Conservation (phyloP, 2,797 vertebrate species). For the Okamejei kenojei region DNA sequence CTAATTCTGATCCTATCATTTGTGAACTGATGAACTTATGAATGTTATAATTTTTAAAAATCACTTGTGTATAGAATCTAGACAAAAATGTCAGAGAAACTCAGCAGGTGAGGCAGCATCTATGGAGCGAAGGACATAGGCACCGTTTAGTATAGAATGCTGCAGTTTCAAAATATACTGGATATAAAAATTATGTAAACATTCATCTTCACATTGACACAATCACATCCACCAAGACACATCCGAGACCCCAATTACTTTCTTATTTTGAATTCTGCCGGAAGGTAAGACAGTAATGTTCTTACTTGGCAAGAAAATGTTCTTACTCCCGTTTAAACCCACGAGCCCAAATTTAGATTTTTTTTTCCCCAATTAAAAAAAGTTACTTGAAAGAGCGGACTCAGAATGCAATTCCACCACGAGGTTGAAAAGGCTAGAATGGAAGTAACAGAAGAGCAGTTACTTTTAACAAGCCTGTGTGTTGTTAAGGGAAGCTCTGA, state of each 20-base stretch:
- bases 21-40: no score
- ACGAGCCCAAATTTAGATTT: neutral
- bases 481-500: no score
- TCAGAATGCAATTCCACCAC: neutral
- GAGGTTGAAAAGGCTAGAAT: neutral
- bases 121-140: no score
- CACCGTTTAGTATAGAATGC: neutral
- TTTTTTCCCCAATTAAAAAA: neutral
- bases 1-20: no score
- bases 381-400: neutral
- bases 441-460: neutral
- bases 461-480: no score
- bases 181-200: neutral
- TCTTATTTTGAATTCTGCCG: neutral
- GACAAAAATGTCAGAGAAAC: no score
- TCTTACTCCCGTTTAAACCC: neutral
- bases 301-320: neutral
- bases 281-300: neutral
- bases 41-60: no score
- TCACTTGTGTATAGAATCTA: neutral
- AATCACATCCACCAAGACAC: neutral
- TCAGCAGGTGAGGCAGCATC: no score
- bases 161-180: neutral
- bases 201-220: neutral
- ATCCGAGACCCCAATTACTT: neutral